Percentiles rank a stretch among this genome's conserved stretches.
Conservation (phyloP, 2,888 invertebrate genomes). For the Oxytorus armatus region DNA sequence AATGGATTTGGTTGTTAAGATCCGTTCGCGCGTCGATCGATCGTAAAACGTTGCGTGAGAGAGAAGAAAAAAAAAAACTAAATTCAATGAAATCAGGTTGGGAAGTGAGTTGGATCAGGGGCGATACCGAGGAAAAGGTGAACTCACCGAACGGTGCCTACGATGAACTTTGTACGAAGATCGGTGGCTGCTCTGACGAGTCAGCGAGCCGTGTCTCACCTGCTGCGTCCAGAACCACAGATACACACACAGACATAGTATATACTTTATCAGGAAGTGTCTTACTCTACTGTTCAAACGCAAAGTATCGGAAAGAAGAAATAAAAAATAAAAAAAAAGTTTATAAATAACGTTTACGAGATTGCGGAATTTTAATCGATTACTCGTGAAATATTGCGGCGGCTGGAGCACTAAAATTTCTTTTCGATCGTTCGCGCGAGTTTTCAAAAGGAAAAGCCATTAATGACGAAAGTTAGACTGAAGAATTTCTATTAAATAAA, state of each 20-base stretch:
- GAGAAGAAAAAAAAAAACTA: not conserved
- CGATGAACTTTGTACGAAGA: constrained; percentile 88
- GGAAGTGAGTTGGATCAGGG: constrained; percentile 39
- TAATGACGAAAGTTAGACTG: too few relatives aligned
- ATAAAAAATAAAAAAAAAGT: too few relatives aligned
- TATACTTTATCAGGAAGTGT: not conserved
- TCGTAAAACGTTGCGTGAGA: not conserved
- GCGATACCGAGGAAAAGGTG: constrained; percentile 67
- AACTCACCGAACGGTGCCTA: constrained; percentile 90
- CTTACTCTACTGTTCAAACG: not conserved
- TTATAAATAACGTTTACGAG: not conserved
- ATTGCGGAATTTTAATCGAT: not conserved
- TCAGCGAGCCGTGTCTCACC: constrained; percentile 91
- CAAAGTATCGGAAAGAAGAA: not conserved
- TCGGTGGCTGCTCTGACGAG: constrained; percentile 87
- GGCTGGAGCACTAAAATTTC: not conserved
- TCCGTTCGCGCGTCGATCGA: not conserved
- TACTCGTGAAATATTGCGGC: not conserved
- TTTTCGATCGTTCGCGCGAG: not conserved
- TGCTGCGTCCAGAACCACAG: constrained; percentile 85
- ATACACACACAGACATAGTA: constrained; percentile 71
- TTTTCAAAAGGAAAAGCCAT: too few relatives aligned
- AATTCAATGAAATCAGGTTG: not conserved
- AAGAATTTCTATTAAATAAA: too few relatives aligned
- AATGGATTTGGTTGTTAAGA: not conserved